phyloP scores from a whole-genome alignment of 2,888 invertebrate genomes.

The Aporophyla lueneburgensis region DNA sequence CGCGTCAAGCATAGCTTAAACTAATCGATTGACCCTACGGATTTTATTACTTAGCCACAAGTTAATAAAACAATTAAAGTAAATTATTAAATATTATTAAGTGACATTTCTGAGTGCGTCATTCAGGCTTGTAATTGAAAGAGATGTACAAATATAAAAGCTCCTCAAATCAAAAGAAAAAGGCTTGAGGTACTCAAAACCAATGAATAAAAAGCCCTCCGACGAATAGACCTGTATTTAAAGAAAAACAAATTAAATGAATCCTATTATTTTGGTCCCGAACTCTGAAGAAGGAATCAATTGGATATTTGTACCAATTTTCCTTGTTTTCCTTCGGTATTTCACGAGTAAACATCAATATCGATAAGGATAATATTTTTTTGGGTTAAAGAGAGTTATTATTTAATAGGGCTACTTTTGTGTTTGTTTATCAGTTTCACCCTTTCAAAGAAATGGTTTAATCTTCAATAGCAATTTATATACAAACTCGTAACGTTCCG shows the following conservation, averaged over 20 bases:
- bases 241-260: slow-evolving; percentile 45
- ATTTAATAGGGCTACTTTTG: slow-evolving; percentile 20
- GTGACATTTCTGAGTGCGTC: neutral
- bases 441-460: neutral
- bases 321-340: slow-evolving; percentile 25
- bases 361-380: slow-evolving; percentile 19
- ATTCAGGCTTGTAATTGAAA: neutral
- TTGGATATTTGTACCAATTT: slow-evolving; percentile 34
- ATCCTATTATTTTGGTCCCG: slow-evolving; percentile 27
- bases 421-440: slow-evolving; percentile 15
- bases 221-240: slow-evolving; percentile 12
- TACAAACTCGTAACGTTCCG: no score
- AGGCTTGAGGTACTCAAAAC: neutral
- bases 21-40: no score
- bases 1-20: no score
- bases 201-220: neutral
- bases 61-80: neutral
- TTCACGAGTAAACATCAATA: slow-evolving; percentile 23
- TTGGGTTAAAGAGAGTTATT: neutral
- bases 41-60: no score
- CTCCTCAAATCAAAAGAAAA: neutral
- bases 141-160: neutral
- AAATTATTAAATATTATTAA: neutral
- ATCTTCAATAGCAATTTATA: no score
- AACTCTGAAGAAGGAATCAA: slow-evolving; percentile 26